Evolutionary conservation across 1,140 invertebrate species (phyloP), one percentile per base, ranked within the genome.

Genomic region (Oncopodura yosiiana): DNA sequence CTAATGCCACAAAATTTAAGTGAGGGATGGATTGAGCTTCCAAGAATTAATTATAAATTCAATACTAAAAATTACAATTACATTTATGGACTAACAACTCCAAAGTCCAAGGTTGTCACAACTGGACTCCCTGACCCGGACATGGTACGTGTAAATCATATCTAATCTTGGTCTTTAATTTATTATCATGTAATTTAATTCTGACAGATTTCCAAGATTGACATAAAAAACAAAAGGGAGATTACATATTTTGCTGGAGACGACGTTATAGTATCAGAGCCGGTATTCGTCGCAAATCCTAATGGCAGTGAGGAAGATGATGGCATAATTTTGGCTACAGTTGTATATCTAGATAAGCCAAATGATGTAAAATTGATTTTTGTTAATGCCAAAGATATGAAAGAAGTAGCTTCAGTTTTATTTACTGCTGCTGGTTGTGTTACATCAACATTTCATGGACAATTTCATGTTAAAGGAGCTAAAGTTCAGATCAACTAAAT

Each of bases 21-120:
- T 3, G 43, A 63, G 4, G 42, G 50, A 4, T 53, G 39, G 38
- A 6, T 62, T 5, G 69, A 70, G 44, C 52, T 73, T n/a, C 70
- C 71, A 21, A 59, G 66, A 27, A 71, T 73, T 18, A 72, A 73
- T 59, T 73, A 73, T 52, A 54, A 63, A 23, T 65, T 45, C 46
- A 72, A 71, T 62, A 70, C 68, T 12, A 53, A 63, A 46, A 62
- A 66, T 23, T 71, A 73, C 53, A 60, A 64, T 30, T 73, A 67
- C 50, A 61, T 66, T 21, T 73, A 73, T 48, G 69, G 53, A 27
- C 9, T 65, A 12, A 41, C 34, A 3, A 18, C 5, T 9, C 16
- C 41, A n/a, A 29, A 29, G 9, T 9, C 16, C 41, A n/a, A 29
- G 21, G n/a, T 30, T 19, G 6, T 14, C 16, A 5, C 1, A 19